Base-by-base conservation (phyloP, 2,888 invertebrate species). In the Aplocera efformata region DNA sequence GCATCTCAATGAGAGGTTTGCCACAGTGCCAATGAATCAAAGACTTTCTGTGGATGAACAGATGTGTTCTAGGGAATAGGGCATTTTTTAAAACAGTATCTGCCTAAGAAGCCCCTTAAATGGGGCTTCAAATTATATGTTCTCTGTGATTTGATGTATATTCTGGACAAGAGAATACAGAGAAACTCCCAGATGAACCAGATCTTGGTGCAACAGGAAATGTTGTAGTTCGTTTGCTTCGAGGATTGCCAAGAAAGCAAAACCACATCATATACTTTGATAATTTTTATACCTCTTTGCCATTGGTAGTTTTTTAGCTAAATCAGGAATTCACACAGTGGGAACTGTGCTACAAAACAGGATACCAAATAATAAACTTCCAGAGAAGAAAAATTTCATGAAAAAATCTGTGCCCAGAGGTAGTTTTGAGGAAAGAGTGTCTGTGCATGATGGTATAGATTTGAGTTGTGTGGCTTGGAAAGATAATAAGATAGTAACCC, bases 301-400 rank as follows among this genome's bases (percentile, higher is more conserved):
- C 61, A 39, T 30, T 50, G 17, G n/a, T n/a, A n/a, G n/a, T 17
- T 17, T 17, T 17, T 46, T 62, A 51, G 54, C 58, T 51, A 62
- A 66, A 59, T 3, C 26, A 60, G 60, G 61, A 32, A 62, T 67
- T 46, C 53, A 60, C 38, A 52, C 53, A 30, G 54, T 63, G 47
- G 63, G 59, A 42, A 69, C 63, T 56, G 60, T 65, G 38, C 62
- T 61, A 53, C 53, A 54, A 61, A 68, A 68, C 57, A 53, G 64
- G 42, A 55, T 65, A 22, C 60, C 58, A 48, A 63, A 63, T 52
- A 56, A 55, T 51, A 61, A 60, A 62, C 36, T 66, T 1, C 62
- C 61, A 50, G 61, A 64, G 0, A 64, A 62, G 31, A 67, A 67
- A 58, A 10, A 27, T 21, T 21, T 36, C 28, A 36, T 28, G 36